Conservation (phyloP, 2,113 vertebrate species). For the Excalfactoria chinensis region DNA sequence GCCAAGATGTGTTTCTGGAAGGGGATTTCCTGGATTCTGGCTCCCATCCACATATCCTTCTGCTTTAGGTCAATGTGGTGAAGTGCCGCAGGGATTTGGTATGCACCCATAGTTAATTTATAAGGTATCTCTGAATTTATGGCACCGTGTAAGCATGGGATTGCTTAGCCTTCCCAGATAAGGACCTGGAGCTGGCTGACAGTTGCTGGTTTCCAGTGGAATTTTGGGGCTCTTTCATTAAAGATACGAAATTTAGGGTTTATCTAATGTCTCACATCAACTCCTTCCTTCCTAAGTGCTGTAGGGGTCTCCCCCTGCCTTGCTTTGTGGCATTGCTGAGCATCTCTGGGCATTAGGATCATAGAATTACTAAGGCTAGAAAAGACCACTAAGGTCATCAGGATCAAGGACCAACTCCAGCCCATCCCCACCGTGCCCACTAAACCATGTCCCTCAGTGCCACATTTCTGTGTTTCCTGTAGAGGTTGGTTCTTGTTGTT, state of each 20-base stretch:
- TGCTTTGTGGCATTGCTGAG: accelerated
- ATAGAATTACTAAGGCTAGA: no score
- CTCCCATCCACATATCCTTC: neutral
- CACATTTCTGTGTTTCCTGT: no score
- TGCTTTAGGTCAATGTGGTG: neutral
- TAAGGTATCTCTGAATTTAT: accelerated
- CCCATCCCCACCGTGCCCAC: no score
- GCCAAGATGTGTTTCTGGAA: accelerated
- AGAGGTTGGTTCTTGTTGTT: neutral
- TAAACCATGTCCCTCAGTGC: no score
- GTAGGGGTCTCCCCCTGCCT: neutral
- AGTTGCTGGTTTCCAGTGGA: neutral
- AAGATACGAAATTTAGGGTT: neutral
- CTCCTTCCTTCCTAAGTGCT: neutral
- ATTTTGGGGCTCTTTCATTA: neutral
- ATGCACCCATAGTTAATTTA: neutral
- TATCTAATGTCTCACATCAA: neutral
- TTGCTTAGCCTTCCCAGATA: neutral
- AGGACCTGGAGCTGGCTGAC: neutral
- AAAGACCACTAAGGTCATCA: no score
- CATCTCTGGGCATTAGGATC: neutral
- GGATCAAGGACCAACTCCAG: no score
- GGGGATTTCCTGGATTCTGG: neutral
- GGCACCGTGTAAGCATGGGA: accelerated
- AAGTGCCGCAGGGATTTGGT: neutral